These are phyloP conservation scores for Archips xylosteana DNA, from an alignment of 2,888 invertebrate species.

Conservation along the genomic window DNA sequence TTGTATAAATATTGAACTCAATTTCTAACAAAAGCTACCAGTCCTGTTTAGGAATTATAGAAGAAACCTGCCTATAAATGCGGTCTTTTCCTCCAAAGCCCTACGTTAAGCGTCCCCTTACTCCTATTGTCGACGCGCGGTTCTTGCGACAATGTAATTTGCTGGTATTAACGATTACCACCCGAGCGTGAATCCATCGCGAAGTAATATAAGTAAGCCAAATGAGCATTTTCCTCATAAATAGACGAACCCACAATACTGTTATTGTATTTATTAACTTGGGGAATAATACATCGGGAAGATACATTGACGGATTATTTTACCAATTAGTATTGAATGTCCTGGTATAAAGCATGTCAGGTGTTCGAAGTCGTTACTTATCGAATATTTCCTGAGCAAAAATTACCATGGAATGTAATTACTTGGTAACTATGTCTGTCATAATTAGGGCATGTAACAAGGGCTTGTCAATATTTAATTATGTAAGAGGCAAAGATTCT, in stretches of 20 bases:
- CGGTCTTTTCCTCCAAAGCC: background rate
- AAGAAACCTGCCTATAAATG: background rate
- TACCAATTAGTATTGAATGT: conserved; percentile 40
- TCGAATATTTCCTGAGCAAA: background rate
- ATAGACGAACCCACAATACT: conserved; percentile 31
- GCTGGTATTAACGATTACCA: conserved; percentile 41
- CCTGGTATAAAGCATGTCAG: conserved; percentile 15
- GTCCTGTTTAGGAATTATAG: no score
- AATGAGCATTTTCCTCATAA: conserved; percentile 39
- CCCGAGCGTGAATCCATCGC: conserved; percentile 39
- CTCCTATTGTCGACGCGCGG: conserved; percentile 13
- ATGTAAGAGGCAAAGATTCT: background rate
- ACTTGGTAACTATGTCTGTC: background rate
- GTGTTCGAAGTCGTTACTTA: background rate
- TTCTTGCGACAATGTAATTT: conserved; percentile 36
- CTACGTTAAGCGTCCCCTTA: conserved; percentile 14
- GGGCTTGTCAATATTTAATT: background rate
- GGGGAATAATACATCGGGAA: conserved; percentile 24
- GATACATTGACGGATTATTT: conserved; percentile 33
- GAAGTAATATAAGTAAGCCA: conserved; percentile 42
- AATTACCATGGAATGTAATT: background rate
- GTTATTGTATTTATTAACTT: conserved; percentile 35
- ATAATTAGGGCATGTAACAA: background rate
- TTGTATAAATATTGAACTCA: no score
- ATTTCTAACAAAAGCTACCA: no score